Evolutionary conservation across 2,113 vertebrate species (phyloP).

Genomic region (Potamarius usumacintae): DNA sequence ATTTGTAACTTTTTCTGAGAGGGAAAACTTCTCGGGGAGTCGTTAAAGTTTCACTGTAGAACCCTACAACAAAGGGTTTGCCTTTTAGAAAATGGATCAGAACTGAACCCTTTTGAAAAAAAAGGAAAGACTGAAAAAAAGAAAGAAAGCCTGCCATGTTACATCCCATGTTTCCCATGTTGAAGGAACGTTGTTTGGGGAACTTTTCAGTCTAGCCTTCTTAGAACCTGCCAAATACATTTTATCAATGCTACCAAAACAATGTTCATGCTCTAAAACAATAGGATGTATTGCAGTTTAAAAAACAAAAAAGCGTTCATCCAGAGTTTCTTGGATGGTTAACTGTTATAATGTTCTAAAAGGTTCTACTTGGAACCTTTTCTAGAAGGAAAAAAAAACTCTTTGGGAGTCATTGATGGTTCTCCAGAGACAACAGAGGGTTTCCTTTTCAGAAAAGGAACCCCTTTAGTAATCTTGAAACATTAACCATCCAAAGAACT

Average conservation of each 20-base stretch:
- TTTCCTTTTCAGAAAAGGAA: neutral
- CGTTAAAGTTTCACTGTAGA: too few relatives aligned
- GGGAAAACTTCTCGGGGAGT: too few relatives aligned
- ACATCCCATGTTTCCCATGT: neutral
- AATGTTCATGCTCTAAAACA: neutral
- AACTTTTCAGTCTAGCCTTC: neutral
- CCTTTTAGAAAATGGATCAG: too few relatives aligned
- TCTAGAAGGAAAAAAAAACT: neutral
- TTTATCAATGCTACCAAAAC: neutral
- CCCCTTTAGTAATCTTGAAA: neutral
- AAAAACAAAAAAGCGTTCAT: neutral
- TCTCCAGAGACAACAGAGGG: neutral
- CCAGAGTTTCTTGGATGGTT: neutral
- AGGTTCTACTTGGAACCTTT: neutral
- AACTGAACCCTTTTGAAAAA: too few relatives aligned
- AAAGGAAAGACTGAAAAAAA: too few relatives aligned
- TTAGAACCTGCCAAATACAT: neutral
- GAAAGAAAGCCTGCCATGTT: neutral
- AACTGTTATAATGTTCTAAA: neutral
- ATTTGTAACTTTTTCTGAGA: too few relatives aligned
- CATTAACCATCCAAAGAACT: neutral
- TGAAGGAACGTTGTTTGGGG: neutral
- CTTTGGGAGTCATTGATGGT: neutral
- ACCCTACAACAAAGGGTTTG: too few relatives aligned
- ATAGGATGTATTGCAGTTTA: neutral